Percentiles rank a stretch among this genome's conserved stretches.
Conservation (phyloP, 2,113 vertebrate species). For the Miniopterus natalensis region DNA sequence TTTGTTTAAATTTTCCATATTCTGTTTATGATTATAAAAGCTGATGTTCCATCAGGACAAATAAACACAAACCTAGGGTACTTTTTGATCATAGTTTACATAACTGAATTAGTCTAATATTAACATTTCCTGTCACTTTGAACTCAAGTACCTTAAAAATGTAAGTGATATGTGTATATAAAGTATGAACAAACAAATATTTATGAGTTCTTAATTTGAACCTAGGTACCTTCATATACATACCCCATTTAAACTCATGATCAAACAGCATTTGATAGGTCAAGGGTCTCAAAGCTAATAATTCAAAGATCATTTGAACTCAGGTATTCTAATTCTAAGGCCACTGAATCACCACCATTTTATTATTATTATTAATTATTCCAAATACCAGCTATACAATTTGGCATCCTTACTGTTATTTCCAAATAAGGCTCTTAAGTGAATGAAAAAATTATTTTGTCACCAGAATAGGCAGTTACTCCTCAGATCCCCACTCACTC, state of each 20-base stretch:
- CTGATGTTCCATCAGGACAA: constrained; percentile 66
- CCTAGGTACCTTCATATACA: background rate
- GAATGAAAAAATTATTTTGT: background rate
- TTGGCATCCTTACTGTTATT: constrained; percentile 3
- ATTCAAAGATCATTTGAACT: background rate
- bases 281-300: background rate
- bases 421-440: background rate
- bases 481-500: fast-evolving
- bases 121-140: constrained; percentile 62
- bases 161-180: background rate
- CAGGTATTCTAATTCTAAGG: background rate
- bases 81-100: constrained; percentile 52
- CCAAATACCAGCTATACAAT: background rate
- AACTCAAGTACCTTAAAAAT: constrained; percentile 59
- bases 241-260: background rate
- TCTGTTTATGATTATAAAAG: constrained; percentile 69
- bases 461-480: background rate
- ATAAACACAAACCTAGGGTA: constrained; percentile 51
- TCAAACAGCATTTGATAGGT: constrained; percentile 31
- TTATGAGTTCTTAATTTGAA: constrained; percentile 54
- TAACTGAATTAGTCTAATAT: constrained; percentile 51
- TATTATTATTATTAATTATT: background rate
- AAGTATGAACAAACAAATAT: constrained; percentile 50
- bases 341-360: background rate
- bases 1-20: constrained; percentile 60